Evolutionary conservation across 2,113 vertebrate genomes (phyloP), one percentile per base, ranked within the genome.

Genomic region (Probosciger aterrimus): DNA sequence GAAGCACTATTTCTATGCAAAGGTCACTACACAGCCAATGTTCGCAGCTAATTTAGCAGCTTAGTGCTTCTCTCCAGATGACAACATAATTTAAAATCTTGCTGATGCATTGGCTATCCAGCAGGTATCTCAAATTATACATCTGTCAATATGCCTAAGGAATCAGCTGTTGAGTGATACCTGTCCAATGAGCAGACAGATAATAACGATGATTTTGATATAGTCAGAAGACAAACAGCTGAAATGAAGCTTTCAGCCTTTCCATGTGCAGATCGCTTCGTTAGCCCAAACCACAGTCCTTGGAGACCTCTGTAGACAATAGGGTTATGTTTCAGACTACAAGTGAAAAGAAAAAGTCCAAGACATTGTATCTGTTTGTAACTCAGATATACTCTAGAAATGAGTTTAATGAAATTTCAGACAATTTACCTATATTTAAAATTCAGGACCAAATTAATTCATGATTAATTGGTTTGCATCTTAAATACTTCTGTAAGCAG

Each of bases 21-120:
- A 97, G 73, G 93, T 96, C 92, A 80, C 81, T 87, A 76, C 50
- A 86, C 71, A 92, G 90, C 18, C 77, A 89, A 12, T 70, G 59
- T 95, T 92, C 30, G 6, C 65, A 90, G 41, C 64, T 65, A 76
- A 64, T 90, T 89, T 65, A 92, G 46, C 80, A 85, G 53, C 70
- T 90, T 68, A 73, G 57, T 62, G 23, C 53, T 64, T 87, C 77
- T 79, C 17, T 86, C 62, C 37, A 86, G 83, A 86, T 70, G 89
- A 88, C 73, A 96, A 59, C 18, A 35, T 71, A 70, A 85, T 77
- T 96, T 92, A 96, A 43, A 3, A 18, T 82, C 60, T 88, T 4
- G 4, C 9, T 84, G 47, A 86, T 67, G 35, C 37, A 35, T 25
- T 93, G 33, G 49, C 10, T 33, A 86, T 35, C 6, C 43, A 92